A percentile compares a stretch with the other conserved stretches of the same genome.
Conservation (phyloP, 2,797 vertebrate genomes). For the Scyliorhinus canicula region DNA sequence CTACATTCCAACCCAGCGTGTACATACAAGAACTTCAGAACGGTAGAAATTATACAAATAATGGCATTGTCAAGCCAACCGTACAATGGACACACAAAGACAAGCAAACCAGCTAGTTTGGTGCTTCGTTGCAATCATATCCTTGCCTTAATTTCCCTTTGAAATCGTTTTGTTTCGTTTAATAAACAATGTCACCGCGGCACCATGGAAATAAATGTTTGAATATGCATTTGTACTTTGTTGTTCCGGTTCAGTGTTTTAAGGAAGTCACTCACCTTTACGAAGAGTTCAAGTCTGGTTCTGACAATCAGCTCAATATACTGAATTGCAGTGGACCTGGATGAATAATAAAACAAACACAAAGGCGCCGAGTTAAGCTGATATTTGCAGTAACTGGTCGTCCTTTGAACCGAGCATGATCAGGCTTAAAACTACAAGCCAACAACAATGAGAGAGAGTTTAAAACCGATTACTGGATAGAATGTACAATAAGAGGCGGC, state of each 20-base stretch:
- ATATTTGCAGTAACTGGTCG: slow-evolving; percentile 29
- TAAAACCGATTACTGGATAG: slow-evolving; percentile 30
- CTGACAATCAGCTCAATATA: not conserved
- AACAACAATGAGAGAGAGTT: slow-evolving; percentile 31
- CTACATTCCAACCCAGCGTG: not conserved
- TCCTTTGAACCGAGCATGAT: slow-evolving; percentile 17
- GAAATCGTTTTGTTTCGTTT: not conserved
- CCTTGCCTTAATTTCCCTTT: not conserved
- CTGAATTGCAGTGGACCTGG: not conserved
- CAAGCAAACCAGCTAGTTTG: not conserved
- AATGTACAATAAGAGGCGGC: slow-evolving; percentile 14
- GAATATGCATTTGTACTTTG: too few relatives aligned
- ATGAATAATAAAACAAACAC: slow-evolving; percentile 10
- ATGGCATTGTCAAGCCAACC: not conserved
- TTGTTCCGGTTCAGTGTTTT: not conserved
- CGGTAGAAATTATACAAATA: not conserved
- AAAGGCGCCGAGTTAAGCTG: slow-evolving; percentile 28
- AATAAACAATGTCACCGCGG: not conserved
- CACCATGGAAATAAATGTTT: too few relatives aligned
- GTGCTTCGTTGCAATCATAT: not conserved
- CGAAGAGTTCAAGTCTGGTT: not conserved
- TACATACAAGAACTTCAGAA: not conserved
- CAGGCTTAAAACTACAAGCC: slow-evolving; percentile 35
- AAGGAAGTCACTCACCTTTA: slow-evolving; percentile 21
- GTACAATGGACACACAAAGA: not conserved